Evolutionary conservation across 1,140 invertebrate genomes (phyloP).

Genomic region (Campoletis sonorensis): DNA sequence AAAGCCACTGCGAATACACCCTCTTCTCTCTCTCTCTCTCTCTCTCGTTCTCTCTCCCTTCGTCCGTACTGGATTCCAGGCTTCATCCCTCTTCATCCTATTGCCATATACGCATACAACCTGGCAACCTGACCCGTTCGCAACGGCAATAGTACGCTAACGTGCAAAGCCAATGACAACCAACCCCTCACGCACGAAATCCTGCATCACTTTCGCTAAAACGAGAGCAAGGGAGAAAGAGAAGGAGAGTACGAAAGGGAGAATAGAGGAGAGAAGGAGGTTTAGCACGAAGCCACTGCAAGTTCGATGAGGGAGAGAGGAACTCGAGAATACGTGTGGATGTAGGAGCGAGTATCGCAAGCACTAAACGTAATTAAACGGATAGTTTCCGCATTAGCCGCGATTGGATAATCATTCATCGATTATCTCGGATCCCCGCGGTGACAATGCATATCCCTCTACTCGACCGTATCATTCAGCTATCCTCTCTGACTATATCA

Average conservation of each 20-base stretch:
- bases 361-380: slow-evolving; percentile 75
- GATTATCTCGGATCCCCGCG: slow-evolving; percentile 66
- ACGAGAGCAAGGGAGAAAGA: not conserved
- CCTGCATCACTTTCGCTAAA: slow-evolving; percentile 1
- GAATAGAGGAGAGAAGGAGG: slow-evolving; percentile 7
- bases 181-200: slow-evolving; percentile 24
- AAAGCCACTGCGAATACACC: slow-evolving; percentile 45
- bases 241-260: not conserved
- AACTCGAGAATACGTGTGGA: slow-evolving; percentile 9
- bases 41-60: not conserved
- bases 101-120: slow-evolving; percentile 28
- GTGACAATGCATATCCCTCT: slow-evolving; percentile 47
- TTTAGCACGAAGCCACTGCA: slow-evolving; percentile 62
- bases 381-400: slow-evolving; percentile 76
- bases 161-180: slow-evolving; percentile 63
- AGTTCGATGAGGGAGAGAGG: slow-evolving; percentile 37
- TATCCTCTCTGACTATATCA: slow-evolving; percentile 10
- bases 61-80: not conserved
- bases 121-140: slow-evolving; percentile 51
- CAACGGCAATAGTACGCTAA: slow-evolving; percentile 42
- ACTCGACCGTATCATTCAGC: not conserved
- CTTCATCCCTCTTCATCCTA: not conserved
- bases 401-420: slow-evolving; percentile 75
- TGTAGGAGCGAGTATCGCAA: slow-evolving; percentile 58
- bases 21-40: not conserved